phyloP scores from a whole-genome alignment of 2,113 vertebrate genomes.

The Benthochromis sp. region DNA sequence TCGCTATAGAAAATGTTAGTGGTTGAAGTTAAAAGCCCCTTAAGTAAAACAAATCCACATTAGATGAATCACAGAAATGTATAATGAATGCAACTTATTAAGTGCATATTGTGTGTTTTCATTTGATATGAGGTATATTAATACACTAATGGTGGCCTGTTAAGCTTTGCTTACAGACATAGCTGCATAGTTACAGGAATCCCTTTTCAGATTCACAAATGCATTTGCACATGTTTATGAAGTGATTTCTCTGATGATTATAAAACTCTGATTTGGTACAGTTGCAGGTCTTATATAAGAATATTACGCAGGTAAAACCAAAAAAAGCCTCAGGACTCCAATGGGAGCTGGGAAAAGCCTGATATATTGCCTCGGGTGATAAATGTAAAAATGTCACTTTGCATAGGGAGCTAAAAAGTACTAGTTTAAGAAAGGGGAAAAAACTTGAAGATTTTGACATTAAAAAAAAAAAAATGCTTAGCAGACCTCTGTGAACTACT shows the following conservation, averaged over 20 bases:
- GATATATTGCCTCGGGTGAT: neutral
- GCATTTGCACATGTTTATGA: neutral
- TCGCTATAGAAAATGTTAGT: neutral
- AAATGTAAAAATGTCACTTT: neutral
- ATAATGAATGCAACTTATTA: neutral
- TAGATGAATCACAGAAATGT: neutral
- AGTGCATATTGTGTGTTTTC: neutral
- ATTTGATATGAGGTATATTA: neutral
- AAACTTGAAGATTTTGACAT: neutral
- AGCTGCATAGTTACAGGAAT: neutral
- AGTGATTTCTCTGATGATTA: neutral
- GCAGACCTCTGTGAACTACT: neutral
- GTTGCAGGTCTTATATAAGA: neutral
- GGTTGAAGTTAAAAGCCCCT: neutral
- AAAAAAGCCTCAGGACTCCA: neutral
- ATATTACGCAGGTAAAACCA: neutral
- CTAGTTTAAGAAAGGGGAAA: neutral
- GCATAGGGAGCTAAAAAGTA: neutral
- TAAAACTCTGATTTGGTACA: neutral
- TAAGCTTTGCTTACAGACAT: neutral
- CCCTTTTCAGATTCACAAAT: neutral
- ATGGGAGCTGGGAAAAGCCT: neutral
- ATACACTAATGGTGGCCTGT: neutral
- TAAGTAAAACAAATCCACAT: neutral
- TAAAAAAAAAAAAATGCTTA: neutral